These are phyloP conservation scores for Standfussiana lucernea DNA, from an alignment of 2,888 invertebrate species.

Conservation along the genomic window DNA sequence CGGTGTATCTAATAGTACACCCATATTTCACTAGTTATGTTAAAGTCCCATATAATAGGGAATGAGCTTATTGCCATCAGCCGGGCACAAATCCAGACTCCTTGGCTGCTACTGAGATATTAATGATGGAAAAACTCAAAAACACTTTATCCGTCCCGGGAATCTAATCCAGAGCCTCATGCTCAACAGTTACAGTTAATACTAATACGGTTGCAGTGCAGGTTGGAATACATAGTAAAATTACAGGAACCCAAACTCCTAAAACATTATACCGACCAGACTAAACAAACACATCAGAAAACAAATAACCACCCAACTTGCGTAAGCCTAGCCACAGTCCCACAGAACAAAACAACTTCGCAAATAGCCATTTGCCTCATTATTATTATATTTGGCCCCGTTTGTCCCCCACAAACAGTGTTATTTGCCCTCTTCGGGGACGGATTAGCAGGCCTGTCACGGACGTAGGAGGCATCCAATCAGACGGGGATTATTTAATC, in stretches of 20 bases:
- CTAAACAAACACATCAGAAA: conserved; percentile 8
- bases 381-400: conserved; percentile 59
- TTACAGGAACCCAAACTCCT: neutral
- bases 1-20: too few species aligned
- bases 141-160: too few species aligned
- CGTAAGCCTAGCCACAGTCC: conserved; percentile 23
- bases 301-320: conserved; percentile 18
- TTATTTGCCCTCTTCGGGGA: conserved; percentile 47
- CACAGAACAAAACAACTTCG: conserved; percentile 28
- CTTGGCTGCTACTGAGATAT: too few species aligned
- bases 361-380: conserved; percentile 41
- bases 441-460: conserved; percentile 59
- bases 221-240: too few species aligned
- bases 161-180: too few species aligned
- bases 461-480: conserved; percentile 58
- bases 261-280: neutral
- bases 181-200: too few species aligned
- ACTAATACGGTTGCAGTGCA: too few species aligned
- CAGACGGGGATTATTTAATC: conserved; percentile 63
- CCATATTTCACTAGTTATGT: too few species aligned
- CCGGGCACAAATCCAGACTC: too few species aligned
- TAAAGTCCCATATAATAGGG: too few species aligned
- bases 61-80: too few species aligned
- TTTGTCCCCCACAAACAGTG: conserved; percentile 57
- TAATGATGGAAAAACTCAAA: too few species aligned